phyloP scores from a whole-genome alignment of 1,140 invertebrate species.

The Penaeus japonicus region DNA sequence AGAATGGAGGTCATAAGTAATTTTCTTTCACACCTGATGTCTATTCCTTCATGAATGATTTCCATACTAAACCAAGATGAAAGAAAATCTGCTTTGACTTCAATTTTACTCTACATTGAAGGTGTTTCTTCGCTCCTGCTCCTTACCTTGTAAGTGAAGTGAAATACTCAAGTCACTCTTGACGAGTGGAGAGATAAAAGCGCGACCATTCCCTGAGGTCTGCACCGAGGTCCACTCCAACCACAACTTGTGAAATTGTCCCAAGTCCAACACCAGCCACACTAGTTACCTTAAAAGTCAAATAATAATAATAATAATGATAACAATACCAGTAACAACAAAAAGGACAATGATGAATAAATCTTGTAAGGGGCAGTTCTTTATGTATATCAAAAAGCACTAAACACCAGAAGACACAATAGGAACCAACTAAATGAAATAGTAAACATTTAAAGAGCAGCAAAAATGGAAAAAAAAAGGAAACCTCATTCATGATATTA shows the following conservation, averaged over 20 bases:
- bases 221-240: constrained; percentile 60
- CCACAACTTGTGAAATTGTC: constrained; percentile 59
- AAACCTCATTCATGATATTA: too few relatives aligned
- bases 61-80: too few relatives aligned
- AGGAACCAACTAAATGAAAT: constrained; percentile 60
- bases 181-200: constrained; percentile 38
- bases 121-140: neutral
- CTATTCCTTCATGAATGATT: too few relatives aligned
- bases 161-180: constrained; percentile 30
- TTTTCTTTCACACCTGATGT: too few relatives aligned
- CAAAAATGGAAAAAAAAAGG: too few relatives aligned
- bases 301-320: constrained; percentile 46
- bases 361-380: too few relatives aligned
- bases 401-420: too few relatives aligned
- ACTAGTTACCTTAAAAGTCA: constrained; percentile 34
- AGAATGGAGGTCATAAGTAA: constrained; percentile 25
- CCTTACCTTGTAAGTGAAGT: constrained; percentile 42
- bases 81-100: too few relatives aligned
- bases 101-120: too few relatives aligned
- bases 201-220: constrained; percentile 27
- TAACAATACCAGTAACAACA: neutral
- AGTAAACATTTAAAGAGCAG: too few relatives aligned
- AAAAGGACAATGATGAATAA: neutral
- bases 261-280: constrained; percentile 47
- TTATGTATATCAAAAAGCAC: too few relatives aligned